Base-by-base conservation (phyloP, 2,888 invertebrate species). In the Bedellia somnulentella region DNA sequence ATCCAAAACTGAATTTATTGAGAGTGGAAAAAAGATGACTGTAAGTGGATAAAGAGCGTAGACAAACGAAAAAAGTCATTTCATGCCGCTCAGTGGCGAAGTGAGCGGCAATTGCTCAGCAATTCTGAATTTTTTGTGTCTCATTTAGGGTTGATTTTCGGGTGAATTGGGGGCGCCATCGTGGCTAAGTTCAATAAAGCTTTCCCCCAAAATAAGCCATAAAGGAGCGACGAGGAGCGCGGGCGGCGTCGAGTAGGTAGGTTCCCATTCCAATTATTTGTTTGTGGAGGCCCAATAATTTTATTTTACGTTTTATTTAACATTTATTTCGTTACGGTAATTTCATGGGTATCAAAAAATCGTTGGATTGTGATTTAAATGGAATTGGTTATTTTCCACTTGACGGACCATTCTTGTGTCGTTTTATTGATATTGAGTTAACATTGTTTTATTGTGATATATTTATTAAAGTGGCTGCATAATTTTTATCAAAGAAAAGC, bases 221-320 rank as follows among this genome's bases (percentile, higher is more conserved):
- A 71, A 75, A 68, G 58, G 68, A 63, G 66, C 62, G 59, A 58
- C 62, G 56, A 56, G 68, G 67, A 63, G 63, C 67, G 64, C 63
- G 57, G 55, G 57, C 57, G 55, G 32, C 29, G 32, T 14, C 52
- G 46, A 52, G 46, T 52, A 53, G 56, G 35, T 31, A 32, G 25
- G 49, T 52, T 61, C 68, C 68, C 62, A 60, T 62, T 63, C 64
- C 70, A 71, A 73, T 75, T 71, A 73, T 75, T 71, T 75, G 73
- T 73, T 73, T 71, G 70, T 61, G 71, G 68, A 71, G 66, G 70
- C 68, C 63, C 64, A 67, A 71, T 70, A 66, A 71, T 73, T 75
- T 75, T 75, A 70, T 73, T 75, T 71, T 70, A 67, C 73, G 71
- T 75, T 75, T 75, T 75, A 75, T 73, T 73, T 68, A 75, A 73